Evolutionary conservation across 1,140 invertebrate genomes (phyloP), one percentile per base, ranked within the genome.

Genomic region (Sycophila sp.): DNA sequence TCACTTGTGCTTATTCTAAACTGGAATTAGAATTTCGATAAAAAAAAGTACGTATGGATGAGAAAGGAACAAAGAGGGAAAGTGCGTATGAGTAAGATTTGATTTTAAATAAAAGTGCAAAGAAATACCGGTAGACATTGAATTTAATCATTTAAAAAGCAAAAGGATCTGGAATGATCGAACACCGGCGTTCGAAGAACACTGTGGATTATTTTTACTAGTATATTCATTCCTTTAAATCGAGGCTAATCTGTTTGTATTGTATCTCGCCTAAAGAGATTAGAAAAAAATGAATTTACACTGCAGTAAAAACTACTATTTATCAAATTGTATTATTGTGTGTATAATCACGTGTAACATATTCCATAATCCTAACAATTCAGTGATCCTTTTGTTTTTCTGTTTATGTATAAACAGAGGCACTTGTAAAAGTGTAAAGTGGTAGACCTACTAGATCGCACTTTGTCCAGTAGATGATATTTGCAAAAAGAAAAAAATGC

Each of bases 291-390:
- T 71, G 30, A 64, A 63, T 56, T 36, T 47, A 24, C 36, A 38
- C 17, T n/a, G n/a, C n/a, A n/a, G n/a, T 58, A 19, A 49, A 58
- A 58, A 42, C n/a, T 19, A 47, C 24, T 64, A 58, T 69, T 32
- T 32, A 56, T 56, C 24, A 5, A 56, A 17, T 42, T 45, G 13
- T 38, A 65, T 11, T 51, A 36, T 45, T 59, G 32, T 58, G 24
- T 65, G 53, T 65, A 71, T 71, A 71, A 59, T 28, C 13, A 24
- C 51, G 53, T 71, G 53, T 64, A 65, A 64, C 34, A 65, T 71
- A 71, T 13, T 70, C 24, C 53, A 59, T 65, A 65, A 71, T 66
- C 22, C 17, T 40, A 71, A 36, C 32, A 13, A 19, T 65, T 59
- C 34, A 45, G 32, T 58, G 60, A 64, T 64, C 40, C 59, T 56